Percentiles rank a stretch among this genome's conserved stretches.
phyloP scores from a whole-genome alignment of 2,888 invertebrate genomes.

The Elegia similella region DNA sequence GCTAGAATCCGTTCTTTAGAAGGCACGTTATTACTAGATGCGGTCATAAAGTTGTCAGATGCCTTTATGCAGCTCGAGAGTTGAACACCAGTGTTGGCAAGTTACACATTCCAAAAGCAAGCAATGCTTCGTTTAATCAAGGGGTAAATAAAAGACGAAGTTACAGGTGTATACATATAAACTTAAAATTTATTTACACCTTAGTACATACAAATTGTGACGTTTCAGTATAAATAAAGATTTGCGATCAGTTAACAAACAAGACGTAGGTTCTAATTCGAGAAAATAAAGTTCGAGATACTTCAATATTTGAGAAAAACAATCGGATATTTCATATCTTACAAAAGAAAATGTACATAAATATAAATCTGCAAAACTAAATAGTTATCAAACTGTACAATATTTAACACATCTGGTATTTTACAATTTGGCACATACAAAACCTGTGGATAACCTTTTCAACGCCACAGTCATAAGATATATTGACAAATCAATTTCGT shows the following conservation, averaged over 20 bases:
- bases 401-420: slow-evolving; percentile 43
- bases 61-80: too few relatives aligned
- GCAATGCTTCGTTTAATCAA: too few relatives aligned
- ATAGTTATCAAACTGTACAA: slow-evolving; percentile 36
- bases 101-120: too few relatives aligned
- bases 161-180: slow-evolving; percentile 78
- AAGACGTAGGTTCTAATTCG: slow-evolving; percentile 28
- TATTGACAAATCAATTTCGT: too few relatives aligned
- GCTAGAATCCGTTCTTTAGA: too few relatives aligned
- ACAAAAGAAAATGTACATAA: slow-evolving; percentile 18
- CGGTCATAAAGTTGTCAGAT: too few relatives aligned
- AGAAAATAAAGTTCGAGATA: slow-evolving; percentile 25
- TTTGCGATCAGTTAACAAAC: slow-evolving; percentile 36
- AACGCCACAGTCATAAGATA: too few relatives aligned
- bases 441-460: slow-evolving; percentile 36
- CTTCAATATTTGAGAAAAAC: slow-evolving; percentile 14
- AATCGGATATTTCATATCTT: slow-evolving; percentile 14
- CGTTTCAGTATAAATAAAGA: slow-evolving; percentile 62
- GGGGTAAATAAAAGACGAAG: slow-evolving; percentile 50
- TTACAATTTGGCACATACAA: slow-evolving; percentile 67
- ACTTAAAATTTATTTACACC: slow-evolving; percentile 80
- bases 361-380: slow-evolving; percentile 25
- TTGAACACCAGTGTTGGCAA: too few relatives aligned
- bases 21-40: too few relatives aligned
- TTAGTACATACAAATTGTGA: slow-evolving; percentile 74